These are phyloP conservation scores for Aphelenchoides fujianensis DNA, from an alignment of 1,140 invertebrate species.

Conservation along the genomic window DNA sequence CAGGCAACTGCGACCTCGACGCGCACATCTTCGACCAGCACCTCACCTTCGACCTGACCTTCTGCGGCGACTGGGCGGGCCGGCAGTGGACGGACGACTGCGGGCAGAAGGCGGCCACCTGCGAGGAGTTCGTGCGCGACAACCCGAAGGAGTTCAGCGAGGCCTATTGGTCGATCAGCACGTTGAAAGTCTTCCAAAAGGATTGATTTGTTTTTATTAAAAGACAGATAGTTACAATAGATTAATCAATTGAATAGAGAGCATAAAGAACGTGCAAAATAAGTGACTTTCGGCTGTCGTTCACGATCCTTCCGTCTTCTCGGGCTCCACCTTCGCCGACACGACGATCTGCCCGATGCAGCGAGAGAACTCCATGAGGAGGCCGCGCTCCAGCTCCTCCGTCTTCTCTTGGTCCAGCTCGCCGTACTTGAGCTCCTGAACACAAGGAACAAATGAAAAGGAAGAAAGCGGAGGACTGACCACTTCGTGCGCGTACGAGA, in stretches of 20 bases:
- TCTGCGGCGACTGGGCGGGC: conserved; percentile 4
- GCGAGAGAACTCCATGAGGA: conserved; percentile 88
- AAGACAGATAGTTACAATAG: no score
- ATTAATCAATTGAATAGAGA: no score
- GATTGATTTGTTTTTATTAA: no score
- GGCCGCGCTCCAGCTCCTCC: conserved; percentile 76
- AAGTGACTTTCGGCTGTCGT: no score
- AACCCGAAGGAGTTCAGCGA: not conserved
- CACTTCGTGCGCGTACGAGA: conserved; percentile 83
- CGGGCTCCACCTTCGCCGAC: conserved; percentile 42
- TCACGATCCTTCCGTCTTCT: no score
- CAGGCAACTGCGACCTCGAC: not conserved
- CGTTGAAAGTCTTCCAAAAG: not conserved
- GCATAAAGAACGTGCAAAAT: no score
- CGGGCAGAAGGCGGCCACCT: not conserved
- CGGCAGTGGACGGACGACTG: not conserved
- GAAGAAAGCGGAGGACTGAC: no score
- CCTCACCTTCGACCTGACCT: not conserved
- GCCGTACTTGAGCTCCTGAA: not conserved
- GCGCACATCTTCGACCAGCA: not conserved
- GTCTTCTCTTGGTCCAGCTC: conserved; percentile 62
- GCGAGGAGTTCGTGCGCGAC: not conserved
- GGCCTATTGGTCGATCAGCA: conserved; percentile 21
- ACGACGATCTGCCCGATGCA: conserved; percentile 88
- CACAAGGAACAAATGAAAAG: not conserved